Conservation (phyloP, 2,888 invertebrate genomes). For the Hypomecis atomaria region DNA sequence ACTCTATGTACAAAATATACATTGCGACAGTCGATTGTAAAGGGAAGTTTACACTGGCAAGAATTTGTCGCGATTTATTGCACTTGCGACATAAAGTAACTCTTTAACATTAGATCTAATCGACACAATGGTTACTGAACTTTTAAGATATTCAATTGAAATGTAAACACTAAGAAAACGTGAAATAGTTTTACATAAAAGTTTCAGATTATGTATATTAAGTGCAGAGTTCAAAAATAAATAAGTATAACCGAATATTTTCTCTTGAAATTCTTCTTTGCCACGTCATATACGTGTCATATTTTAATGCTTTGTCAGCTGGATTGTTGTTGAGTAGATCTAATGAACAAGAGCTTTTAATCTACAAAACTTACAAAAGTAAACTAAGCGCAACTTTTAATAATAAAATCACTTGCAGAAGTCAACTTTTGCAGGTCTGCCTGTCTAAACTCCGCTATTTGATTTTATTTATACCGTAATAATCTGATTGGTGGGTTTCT, state of each 20-base stretch:
- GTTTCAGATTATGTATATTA: no score
- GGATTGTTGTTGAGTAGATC: neutral
- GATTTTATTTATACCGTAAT: neutral
- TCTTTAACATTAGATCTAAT: neutral
- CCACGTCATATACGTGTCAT: neutral
- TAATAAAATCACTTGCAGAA: neutral
- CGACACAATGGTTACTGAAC: neutral
- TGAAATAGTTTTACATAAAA: no score
- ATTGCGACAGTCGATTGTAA: slow-evolving; percentile 55
- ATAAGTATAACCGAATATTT: no score
- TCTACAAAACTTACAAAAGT: neutral
- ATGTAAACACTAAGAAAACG: no score
- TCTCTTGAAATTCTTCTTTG: neutral
- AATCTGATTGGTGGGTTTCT: slow-evolving; percentile 60
- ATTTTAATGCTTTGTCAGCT: neutral
- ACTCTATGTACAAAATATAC: slow-evolving; percentile 79
- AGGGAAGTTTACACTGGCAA: slow-evolving; percentile 8
- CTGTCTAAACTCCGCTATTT: neutral
- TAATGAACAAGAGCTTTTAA: neutral
- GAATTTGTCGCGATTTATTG: neutral
- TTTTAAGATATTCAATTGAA: no score
- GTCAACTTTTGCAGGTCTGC: slow-evolving; percentile 2
- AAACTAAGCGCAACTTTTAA: neutral
- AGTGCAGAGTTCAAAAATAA: no score
- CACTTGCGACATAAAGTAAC: neutral